Base-by-base conservation (phyloP, 2,797 vertebrate genomes). In the Gobionotothen gibberifrons region DNA sequence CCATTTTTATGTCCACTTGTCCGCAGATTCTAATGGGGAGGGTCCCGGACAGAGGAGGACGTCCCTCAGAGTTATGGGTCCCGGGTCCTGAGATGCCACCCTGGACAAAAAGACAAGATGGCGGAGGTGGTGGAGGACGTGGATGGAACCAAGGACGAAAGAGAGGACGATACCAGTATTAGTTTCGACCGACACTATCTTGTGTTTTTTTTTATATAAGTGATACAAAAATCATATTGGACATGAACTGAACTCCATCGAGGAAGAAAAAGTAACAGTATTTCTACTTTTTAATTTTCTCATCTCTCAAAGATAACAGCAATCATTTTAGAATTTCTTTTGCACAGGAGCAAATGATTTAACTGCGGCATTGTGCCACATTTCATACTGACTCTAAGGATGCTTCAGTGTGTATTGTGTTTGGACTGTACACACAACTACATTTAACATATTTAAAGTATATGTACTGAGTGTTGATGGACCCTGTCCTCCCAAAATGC, bases 11-110 rank as follows among this genome's bases (percentile, higher is more conserved):
- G 39, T 39, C 10, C n/a, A 40, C 4, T 62, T n/a, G 1, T 79
- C 52, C n/a, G 9, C 82, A 98, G 98, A 93, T 99, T 78, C 92
- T 97, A 78, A 99, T 99, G 98, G 97, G 97, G 26, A 93, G 95
- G 82, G 97, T 99, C 19, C 98, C 98, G 16, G 97, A 99, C 90
- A 93, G 98, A 73, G 98, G 98, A 78, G 98, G 98, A 72, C 94
- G 97, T 42, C 98, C 97, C 0, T 95, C 96, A 10, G 98, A 99
- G 90, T 98, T 99, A 56, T 78, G 96, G 16, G 94, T 96, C 9
- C 98, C 98, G 1, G 94, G 93, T 22, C 97, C 97, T 0, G 98
- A 99, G 89, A 99, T 99, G 98, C 97, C 98, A 0, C 93, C 96
- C 0, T 99, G 98, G 97, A 94, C 96, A 71, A 97, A 97, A 92